phyloP scores from a whole-genome alignment of 2,113 vertebrate genomes.

The Lipotes vexillifer region DNA sequence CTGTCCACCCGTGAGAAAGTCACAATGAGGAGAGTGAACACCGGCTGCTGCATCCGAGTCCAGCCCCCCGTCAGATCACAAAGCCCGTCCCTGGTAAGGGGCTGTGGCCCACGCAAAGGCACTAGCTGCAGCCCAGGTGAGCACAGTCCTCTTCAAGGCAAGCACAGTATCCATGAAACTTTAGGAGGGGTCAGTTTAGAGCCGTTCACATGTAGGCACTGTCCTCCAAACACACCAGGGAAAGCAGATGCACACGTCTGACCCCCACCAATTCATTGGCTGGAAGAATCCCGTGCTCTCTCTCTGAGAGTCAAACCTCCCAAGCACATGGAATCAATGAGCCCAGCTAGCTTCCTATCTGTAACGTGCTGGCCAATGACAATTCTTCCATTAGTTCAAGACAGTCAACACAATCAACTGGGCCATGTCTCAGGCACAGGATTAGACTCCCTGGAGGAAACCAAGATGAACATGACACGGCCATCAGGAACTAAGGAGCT shows the following conservation, averaged over 20 bases:
- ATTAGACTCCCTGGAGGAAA: background rate
- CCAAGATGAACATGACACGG: too few relatives aligned
- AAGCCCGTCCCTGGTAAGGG: background rate
- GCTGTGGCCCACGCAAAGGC: background rate
- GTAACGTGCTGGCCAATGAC: background rate
- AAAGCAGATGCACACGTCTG: background rate
- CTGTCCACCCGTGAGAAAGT: background rate
- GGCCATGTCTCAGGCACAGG: background rate
- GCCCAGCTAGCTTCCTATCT: background rate
- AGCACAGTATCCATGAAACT: background rate
- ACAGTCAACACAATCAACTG: background rate
- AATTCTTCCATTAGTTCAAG: background rate
- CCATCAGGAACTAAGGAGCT: background rate
- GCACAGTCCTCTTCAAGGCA: background rate
- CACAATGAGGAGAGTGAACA: background rate
- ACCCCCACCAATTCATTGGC: background rate
- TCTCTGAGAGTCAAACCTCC: background rate
- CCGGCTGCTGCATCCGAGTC: background rate
- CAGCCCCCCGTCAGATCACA: rapidly evolving
- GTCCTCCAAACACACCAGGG: background rate
- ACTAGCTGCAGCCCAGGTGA: background rate
- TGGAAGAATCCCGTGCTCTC: background rate
- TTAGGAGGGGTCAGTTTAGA: background rate
- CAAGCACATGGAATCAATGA: background rate
- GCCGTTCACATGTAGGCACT: background rate